A percentile compares a stretch with the other conserved stretches of the same genome.
phyloP scores from a whole-genome alignment of 2,113 vertebrate genomes.

The Cryptomyrus ogoouensis region DNA sequence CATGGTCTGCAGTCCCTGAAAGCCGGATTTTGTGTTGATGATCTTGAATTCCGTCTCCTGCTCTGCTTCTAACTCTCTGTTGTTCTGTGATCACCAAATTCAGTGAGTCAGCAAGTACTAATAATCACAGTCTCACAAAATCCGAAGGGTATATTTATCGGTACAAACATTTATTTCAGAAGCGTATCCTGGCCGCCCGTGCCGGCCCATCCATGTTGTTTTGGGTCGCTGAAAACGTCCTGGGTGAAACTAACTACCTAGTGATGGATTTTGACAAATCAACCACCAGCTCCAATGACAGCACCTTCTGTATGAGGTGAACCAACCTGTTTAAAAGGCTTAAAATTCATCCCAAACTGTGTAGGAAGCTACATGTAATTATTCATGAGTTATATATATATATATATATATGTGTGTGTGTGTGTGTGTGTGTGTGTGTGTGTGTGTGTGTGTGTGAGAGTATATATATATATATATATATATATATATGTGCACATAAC shows the following conservation, averaged over 20 bases:
- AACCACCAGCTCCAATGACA: not conserved
- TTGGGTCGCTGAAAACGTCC: not conserved
- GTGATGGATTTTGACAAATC: not conserved
- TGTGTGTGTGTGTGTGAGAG: not conserved
- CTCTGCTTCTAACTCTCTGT: not conserved
- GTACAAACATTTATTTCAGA: not conserved
- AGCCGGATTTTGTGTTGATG: not conserved
- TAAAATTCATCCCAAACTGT: not conserved
- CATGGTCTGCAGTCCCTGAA: not conserved
- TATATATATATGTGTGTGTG: not conserved
- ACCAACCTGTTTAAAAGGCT: not conserved
- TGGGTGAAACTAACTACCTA: not conserved
- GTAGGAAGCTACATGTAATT: not conserved
- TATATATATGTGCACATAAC: not conserved
- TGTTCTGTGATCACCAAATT: not conserved
- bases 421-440: not conserved
- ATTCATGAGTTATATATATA: not conserved
- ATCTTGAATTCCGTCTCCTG: not conserved
- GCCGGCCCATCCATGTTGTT: not conserved
- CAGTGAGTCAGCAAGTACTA: not conserved
- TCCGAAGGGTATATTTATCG: not conserved
- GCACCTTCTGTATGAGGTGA: not conserved
- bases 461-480: not conserved
- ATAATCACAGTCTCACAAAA: conserved; percentile 1
- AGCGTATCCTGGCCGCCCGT: not conserved